Conservation (phyloP, 1,140 invertebrate species). For the Apis cerana region DNA sequence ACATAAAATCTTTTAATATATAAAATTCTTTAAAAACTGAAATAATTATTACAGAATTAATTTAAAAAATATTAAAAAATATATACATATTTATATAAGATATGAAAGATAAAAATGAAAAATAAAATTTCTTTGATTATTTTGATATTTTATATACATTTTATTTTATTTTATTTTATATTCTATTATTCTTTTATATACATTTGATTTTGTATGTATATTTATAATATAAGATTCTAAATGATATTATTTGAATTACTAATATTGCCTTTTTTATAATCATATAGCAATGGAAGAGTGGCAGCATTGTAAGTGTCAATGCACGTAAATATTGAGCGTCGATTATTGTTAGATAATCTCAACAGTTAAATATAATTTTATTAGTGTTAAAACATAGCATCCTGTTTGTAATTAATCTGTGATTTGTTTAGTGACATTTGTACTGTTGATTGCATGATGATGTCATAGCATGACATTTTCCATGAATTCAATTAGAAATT, state of each 20-base stretch:
- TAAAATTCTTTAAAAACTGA: neutral
- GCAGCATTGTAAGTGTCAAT: constrained; percentile 86
- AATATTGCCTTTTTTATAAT: constrained; percentile 74
- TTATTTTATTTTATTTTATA: no score
- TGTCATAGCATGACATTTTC: constrained; percentile 61
- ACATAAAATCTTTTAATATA: neutral
- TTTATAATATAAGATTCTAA: neutral
- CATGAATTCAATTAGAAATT: constrained; percentile 50
- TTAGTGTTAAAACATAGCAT: constrained; percentile 57
- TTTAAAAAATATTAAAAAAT: neutral
- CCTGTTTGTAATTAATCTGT: constrained; percentile 51
- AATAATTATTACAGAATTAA: neutral
- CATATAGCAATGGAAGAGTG: constrained; percentile 86
- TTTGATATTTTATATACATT: neutral
- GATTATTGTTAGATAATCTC: constrained; percentile 61
- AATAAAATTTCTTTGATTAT: neutral
- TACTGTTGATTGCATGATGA: constrained; percentile 63
- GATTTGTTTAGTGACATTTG: constrained; percentile 47
- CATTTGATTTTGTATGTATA: neutral
- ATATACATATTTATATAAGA: neutral
- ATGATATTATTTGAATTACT: constrained; percentile 40
- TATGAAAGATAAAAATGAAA: neutral
- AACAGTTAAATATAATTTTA: constrained; percentile 49
- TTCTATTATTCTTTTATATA: no score
- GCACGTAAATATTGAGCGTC: constrained; percentile 64